phyloP scores from a whole-genome alignment of 2,888 invertebrate species.

The Petrophora chlorosata region DNA sequence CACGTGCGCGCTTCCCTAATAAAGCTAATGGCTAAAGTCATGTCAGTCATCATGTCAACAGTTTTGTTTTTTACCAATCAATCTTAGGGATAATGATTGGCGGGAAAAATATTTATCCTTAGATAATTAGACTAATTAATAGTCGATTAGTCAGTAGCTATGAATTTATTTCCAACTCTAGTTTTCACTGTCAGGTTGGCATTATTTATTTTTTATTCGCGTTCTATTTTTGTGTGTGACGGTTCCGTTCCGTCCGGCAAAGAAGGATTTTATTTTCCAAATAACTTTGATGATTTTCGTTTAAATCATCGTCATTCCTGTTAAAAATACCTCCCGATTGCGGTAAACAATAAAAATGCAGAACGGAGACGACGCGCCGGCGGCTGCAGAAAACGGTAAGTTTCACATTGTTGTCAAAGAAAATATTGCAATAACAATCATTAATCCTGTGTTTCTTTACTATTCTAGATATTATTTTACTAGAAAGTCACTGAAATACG shows the following conservation, averaged over 20 bases:
- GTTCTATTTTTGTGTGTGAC: slow-evolving; percentile 84
- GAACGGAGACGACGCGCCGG: slow-evolving; percentile 77
- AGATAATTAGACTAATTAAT: too few relatives aligned
- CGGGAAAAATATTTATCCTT: too few relatives aligned
- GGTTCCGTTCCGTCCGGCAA: slow-evolving; percentile 72
- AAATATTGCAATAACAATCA: slow-evolving; percentile 64
- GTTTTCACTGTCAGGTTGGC: slow-evolving; percentile 56
- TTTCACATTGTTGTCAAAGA: slow-evolving; percentile 62
- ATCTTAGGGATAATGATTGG: too few relatives aligned
- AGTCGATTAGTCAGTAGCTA: background rate
- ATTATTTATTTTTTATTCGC: slow-evolving; percentile 80
- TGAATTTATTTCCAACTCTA: slow-evolving; percentile 26
- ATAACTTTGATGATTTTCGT: slow-evolving; percentile 71
- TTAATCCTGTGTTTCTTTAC: slow-evolving; percentile 60
- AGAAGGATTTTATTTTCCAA: slow-evolving; percentile 66
- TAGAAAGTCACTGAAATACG: slow-evolving; percentile 33
- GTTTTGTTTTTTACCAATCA: too few relatives aligned
- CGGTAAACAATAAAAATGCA: slow-evolving; percentile 70
- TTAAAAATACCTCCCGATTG: slow-evolving; percentile 65
- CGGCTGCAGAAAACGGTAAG: slow-evolving; percentile 71
- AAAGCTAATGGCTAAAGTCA: too few relatives aligned
- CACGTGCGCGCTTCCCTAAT: too few relatives aligned
- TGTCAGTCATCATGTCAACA: too few relatives aligned
- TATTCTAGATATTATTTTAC: slow-evolving; percentile 46
- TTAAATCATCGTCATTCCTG: slow-evolving; percentile 59